These are phyloP conservation scores for Todiramphus chloris DNA, from an alignment of 2,113 vertebrate genomes.

Conservation along the genomic window DNA sequence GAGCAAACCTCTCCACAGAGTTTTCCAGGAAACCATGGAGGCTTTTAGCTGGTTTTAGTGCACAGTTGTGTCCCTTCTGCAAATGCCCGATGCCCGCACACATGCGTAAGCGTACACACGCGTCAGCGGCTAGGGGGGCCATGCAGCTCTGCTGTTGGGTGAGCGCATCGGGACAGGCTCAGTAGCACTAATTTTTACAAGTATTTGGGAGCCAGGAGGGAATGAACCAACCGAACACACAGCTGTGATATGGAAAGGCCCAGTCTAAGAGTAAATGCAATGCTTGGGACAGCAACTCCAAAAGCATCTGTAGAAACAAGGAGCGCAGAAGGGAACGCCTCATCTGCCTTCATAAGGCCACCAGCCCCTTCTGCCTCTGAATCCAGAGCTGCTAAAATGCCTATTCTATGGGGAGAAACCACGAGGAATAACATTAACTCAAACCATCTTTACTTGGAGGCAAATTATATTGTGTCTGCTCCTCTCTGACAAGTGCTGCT, in stretches of 20 bases:
- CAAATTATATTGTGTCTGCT: slow-evolving; percentile 23
- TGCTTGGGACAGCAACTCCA: neutral
- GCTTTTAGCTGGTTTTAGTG: neutral
- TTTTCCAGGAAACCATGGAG: neutral
- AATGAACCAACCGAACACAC: neutral
- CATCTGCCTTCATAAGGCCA: neutral
- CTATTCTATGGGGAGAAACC: neutral
- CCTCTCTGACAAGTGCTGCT: neutral
- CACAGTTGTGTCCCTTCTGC: neutral
- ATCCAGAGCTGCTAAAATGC: neutral
- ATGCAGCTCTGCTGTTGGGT: neutral
- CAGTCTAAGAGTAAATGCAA: neutral
- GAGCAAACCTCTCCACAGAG: neutral
- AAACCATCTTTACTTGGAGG: neutral
- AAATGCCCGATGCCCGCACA: accelerated
- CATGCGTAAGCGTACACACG: neutral
- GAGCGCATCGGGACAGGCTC: neutral
- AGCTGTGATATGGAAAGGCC: neutral
- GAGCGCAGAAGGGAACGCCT: neutral
- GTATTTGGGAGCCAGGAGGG: neutral
- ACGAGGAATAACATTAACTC: neutral
- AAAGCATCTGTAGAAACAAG: neutral
- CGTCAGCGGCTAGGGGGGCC: accelerated
- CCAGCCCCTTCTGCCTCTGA: neutral
- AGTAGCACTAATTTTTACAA: neutral